Evolutionary conservation across 2,888 invertebrate genomes (phyloP).

Genomic region (Drosophila koepferae): DNA sequence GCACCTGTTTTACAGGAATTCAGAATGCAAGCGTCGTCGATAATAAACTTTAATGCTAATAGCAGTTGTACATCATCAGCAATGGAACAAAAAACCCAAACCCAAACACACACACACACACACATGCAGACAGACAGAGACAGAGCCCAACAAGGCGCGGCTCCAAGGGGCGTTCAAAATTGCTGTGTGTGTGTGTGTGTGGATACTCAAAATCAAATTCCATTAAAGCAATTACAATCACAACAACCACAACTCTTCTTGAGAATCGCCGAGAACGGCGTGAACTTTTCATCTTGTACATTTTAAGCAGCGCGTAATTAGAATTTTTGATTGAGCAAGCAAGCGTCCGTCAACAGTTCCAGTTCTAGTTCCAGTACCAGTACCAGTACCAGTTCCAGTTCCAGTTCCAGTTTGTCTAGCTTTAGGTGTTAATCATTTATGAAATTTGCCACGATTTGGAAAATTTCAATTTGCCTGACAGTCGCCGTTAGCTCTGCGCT

Average conservation of each 20-base stretch:
- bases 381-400: slow-evolving; percentile 7
- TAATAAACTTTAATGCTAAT: slow-evolving; percentile 83
- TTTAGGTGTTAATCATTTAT: slow-evolving; percentile 82
- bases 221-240: slow-evolving; percentile 74
- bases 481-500: slow-evolving; percentile 44
- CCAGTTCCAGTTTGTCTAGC: slow-evolving; percentile 75
- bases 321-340: slow-evolving; percentile 67
- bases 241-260: slow-evolving; percentile 15
- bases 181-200: slow-evolving; percentile 1
- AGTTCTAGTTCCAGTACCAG: slow-evolving; percentile 55
- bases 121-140: no score
- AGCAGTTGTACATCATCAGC: slow-evolving; percentile 81
- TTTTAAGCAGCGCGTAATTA: slow-evolving; percentile 59
- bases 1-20: slow-evolving; percentile 82
- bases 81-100: slow-evolving; percentile 71
- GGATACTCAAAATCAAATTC: slow-evolving; percentile 74
- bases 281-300: slow-evolving; percentile 3
- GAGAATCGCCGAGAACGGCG: slow-evolving; percentile 33
- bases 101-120: no score
- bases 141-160: background rate
- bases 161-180: slow-evolving; percentile 8
- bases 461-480: slow-evolving; percentile 74
- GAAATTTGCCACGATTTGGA: slow-evolving; percentile 59
- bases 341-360: slow-evolving; percentile 58
- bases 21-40: slow-evolving; percentile 78